Conservation (phyloP, 2,888 invertebrate genomes). For the Malthinus flaveolus region DNA sequence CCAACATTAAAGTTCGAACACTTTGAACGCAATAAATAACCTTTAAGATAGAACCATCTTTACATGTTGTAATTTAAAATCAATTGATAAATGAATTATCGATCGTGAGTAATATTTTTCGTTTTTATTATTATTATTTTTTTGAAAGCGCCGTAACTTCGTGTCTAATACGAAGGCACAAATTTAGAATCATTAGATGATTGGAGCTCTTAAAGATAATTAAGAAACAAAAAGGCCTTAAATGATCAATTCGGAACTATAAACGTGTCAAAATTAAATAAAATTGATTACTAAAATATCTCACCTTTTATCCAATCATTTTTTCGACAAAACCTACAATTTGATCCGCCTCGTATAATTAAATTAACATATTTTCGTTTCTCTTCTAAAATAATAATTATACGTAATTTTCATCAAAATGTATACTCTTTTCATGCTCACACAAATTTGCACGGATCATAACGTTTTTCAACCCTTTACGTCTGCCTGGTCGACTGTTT, state of each 20-base stretch:
- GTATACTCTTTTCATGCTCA: conserved; percentile 17
- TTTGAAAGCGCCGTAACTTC: conserved; percentile 4
- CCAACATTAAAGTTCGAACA: not conserved
- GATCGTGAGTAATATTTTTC: conserved; percentile 9
- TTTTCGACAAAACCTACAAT: conserved; percentile 19
- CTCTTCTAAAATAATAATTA: conserved; percentile 27
- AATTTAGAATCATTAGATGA: conserved; percentile 25
- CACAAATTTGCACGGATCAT: conserved; percentile 30
- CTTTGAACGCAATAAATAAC: conserved; percentile 23
- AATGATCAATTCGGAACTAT: conserved; percentile 32
- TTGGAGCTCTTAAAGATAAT: conserved; percentile 22
- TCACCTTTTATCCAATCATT: conserved; percentile 23
- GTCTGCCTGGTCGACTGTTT: conserved; percentile 9
- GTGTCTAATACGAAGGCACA: conserved; percentile 13
- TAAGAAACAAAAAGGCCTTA: conserved; percentile 31
- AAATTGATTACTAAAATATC: conserved; percentile 33
- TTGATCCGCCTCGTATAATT: conserved; percentile 30
- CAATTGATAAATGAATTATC: conserved; percentile 28
- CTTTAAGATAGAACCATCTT: conserved; percentile 5
- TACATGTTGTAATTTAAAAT: conserved; percentile 27
- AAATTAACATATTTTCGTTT: conserved; percentile 30
- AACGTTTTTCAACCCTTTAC: conserved; percentile 13
- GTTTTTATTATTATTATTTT: not conserved
- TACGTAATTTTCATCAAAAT: conserved; percentile 22
- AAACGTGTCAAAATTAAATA: conserved; percentile 35